Evolutionary conservation across 2,113 vertebrate genomes (phyloP).

Genomic region (Prunella fulvescens): DNA sequence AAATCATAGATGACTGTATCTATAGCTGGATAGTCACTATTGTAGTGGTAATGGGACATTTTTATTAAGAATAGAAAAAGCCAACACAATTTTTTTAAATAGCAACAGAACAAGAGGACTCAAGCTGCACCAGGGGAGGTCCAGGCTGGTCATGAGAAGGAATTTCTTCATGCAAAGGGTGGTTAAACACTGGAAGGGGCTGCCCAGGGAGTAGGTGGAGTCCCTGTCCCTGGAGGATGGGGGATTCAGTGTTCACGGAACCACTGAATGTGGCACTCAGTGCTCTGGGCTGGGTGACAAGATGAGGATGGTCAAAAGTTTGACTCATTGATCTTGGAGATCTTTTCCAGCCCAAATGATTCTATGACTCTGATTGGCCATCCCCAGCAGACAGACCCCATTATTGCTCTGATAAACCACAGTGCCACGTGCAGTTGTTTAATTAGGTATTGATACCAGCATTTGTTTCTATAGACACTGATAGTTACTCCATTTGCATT

Average conservation of each 20-base stretch:
- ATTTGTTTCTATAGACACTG: neutral
- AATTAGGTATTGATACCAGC: neutral
- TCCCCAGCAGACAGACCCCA: neutral
- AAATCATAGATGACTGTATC: neutral
- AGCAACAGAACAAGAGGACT: rapidly evolving
- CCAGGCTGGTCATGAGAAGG: neutral
- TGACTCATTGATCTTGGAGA: neutral
- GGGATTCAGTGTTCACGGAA: neutral
- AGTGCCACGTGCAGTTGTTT: neutral
- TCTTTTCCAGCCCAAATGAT: neutral
- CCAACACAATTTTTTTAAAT: neutral
- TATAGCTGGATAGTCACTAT: neutral
- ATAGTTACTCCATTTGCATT: neutral
- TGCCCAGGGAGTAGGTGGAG: neutral
- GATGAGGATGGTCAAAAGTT: neutral
- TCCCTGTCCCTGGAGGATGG: too few species aligned
- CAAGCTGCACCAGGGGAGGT: neutral
- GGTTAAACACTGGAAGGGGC: neutral
- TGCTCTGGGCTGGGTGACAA: neutral
- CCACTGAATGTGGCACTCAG: neutral
- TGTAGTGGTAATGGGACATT: neutral
- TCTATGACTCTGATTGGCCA: neutral
- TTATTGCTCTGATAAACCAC: neutral
- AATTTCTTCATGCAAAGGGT: neutral
- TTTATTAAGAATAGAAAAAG: neutral